A percentile compares a stretch with the other conserved stretches of the same genome.
Conservation (phyloP, 2,113 vertebrate genomes). For the Xenopus tropicalis region DNA sequence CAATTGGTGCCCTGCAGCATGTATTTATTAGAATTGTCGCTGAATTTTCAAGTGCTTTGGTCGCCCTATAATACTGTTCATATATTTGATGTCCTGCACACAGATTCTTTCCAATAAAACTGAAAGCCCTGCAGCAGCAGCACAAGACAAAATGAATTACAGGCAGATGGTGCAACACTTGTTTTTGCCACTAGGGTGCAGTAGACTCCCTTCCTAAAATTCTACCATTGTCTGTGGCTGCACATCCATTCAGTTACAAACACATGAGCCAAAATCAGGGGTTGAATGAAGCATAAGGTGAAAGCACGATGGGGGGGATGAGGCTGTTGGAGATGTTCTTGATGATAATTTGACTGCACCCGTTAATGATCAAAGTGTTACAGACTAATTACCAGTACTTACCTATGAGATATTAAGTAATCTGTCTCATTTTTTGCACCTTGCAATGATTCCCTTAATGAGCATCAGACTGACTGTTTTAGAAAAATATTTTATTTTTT, state of each 20-base stretch:
- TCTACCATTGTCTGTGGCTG: conserved; percentile 33
- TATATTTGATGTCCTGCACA: too few species aligned
- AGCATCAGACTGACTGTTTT: conserved; percentile 21
- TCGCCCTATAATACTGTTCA: too few species aligned
- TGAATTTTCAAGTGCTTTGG: too few species aligned
- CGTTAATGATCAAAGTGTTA: conserved; percentile 71
- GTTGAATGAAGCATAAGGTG: conserved; percentile 42
- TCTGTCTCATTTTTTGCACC: conserved; percentile 49
- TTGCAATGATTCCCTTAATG: conserved; percentile 15
- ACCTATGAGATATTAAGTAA: conserved; percentile 67
- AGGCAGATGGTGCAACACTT: not conserved
- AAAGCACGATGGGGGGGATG: conserved; percentile 4
- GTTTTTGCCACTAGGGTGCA: conserved; percentile 61
- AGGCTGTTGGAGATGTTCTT: conserved; percentile 55
- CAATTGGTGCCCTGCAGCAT: too few species aligned
- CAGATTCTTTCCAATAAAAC: too few species aligned
- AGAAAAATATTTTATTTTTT: conserved; percentile 39
- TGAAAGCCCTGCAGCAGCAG: too few species aligned
- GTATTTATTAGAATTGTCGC: too few species aligned
- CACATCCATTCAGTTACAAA: conserved; percentile 51
- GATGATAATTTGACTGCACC: conserved; percentile 71
- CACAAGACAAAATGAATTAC: too few species aligned
- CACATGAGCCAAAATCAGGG: conserved; percentile 54
- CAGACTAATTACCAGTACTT: conserved; percentile 68
- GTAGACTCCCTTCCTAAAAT: conserved; percentile 59